Base-by-base conservation (phyloP, 2,113 vertebrate genomes). In the Psephotus haematonotus region DNA sequence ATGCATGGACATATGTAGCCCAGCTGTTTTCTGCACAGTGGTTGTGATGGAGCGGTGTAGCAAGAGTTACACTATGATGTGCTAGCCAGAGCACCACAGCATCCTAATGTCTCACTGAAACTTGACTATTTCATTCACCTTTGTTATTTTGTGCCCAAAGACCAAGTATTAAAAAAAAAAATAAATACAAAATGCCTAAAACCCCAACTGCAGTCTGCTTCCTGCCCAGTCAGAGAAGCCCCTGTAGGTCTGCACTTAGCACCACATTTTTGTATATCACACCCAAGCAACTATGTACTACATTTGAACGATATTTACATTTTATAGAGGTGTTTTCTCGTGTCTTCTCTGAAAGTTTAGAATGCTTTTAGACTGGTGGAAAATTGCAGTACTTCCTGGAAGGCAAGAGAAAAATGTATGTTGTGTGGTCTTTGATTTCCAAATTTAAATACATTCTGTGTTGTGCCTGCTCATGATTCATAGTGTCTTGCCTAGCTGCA, bases 401-500 rank as follows among this genome's bases (percentile, higher is more conserved):
- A 93, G 81, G 83, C 80, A 89, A 72, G 57, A 93, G 93, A 90
- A 92, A 92, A 95, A 79, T 92, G 35, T 94, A 94, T 91, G 79
- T 97, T 83, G 75, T 95, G 82, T 94, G 88, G 88, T 96, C 96
- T 96, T 95, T 78, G 80, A 93, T 96, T 96, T 96, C 93, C 92
- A 96, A 95, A 96, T 94, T 96, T 97, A 94, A 96, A 96, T 93
- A 92, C 82, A 94, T 96, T 94, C 88, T 92, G 93, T 93, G 91
- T 96, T 96, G 95, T 97, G 95, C 93, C 95, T 97, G 92, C 90
- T 96, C 90, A 37, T 97, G 96, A 96, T 93, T 96, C 95, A 96
- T 96, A 75, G 65, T 96, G 95, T 94, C 93, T 97, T 96, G 95
- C 95, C 95, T 96, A 93, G 88, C 93, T 97, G 88, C 95, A 95